A percentile compares a stretch with the other conserved stretches of the same genome.
Evolutionary conservation across 1,140 invertebrate species (phyloP).

Genomic region (Venturia canescens): DNA sequence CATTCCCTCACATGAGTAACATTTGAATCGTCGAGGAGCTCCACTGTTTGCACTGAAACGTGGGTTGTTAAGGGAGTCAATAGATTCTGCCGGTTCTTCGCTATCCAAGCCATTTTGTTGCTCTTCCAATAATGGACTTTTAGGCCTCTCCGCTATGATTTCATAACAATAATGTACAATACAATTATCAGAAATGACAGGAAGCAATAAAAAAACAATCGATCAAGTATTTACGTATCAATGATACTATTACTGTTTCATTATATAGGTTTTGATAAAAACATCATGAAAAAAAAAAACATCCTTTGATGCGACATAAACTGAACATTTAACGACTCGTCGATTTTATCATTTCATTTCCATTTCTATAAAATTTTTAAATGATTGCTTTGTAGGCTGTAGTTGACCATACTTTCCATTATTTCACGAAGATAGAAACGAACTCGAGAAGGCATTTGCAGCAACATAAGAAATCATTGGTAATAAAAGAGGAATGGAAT

Average conservation of each 20-base stretch:
- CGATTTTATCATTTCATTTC: constrained; percentile 47
- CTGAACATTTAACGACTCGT: no score
- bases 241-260: no score
- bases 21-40: constrained; percentile 55
- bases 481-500: neutral
- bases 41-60: constrained; percentile 42
- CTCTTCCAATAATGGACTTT: constrained; percentile 62
- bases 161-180: no score
- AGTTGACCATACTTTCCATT: no score
- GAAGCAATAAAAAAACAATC: constrained; percentile 13
- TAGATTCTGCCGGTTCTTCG: constrained; percentile 57
- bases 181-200: neutral
- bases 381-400: no score
- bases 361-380: neutral
- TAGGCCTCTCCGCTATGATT: constrained; percentile 59
- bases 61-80: constrained; percentile 53
- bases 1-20: constrained; percentile 60
- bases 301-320: no score
- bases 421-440: no score
- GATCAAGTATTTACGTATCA: no score
- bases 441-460: neutral
- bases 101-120: constrained; percentile 58
- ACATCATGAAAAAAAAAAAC: no score
- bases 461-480: neutral
- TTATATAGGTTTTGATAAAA: no score